Evolutionary conservation across 1,140 invertebrate species (phyloP), one percentile per base, ranked within the genome.

Genomic region (Zaprionus vittiger): DNA sequence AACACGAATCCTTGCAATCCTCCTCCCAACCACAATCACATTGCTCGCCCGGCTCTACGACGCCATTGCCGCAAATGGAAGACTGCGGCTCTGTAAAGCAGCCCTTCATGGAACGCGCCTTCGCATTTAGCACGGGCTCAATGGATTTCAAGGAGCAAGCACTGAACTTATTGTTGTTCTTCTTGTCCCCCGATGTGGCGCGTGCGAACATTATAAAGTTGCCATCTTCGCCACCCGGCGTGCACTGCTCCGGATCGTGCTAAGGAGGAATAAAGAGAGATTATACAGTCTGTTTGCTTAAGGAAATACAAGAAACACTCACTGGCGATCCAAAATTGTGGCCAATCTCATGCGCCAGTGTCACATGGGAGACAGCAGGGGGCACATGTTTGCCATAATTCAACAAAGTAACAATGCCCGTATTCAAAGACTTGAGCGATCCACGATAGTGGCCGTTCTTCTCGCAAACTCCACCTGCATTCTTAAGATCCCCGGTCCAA

Each of bases 381-480:
- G 97, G 98, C n/a, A 99, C 99, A 93, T 99, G 97, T 94, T 99
- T 99, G 37, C 98, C 98, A 94, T 99, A 99, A 94, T 99, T 99
- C 37, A 99, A 94, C 60, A 99, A 94, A 26, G 99, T 99, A 34
- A 99, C 98, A 82, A 99, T 99, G 62, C 99, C 99, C 1, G 99
- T 99, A 93, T 99, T 99, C 20, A 99, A 94, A 64, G 98, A 99
- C 94, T 98, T 98, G 93, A 98, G 95, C 76, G 97, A 98, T 72
- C 97, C 97, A 85, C 98, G 95, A 94, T 99, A 97, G 95, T 99
- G 96, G 96, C 97, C 97, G 93, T 98, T 98, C 93, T 98, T 98
- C 93, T 98, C 96, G 93, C 98, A 98, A 71, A 99, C 97, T 34
- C 99, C 96, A 79, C 99, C 98, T 12, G 98, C 97, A 93, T 98